Base-by-base conservation (phyloP, 2,113 vertebrate species). In the Chionodraco myersi region DNA sequence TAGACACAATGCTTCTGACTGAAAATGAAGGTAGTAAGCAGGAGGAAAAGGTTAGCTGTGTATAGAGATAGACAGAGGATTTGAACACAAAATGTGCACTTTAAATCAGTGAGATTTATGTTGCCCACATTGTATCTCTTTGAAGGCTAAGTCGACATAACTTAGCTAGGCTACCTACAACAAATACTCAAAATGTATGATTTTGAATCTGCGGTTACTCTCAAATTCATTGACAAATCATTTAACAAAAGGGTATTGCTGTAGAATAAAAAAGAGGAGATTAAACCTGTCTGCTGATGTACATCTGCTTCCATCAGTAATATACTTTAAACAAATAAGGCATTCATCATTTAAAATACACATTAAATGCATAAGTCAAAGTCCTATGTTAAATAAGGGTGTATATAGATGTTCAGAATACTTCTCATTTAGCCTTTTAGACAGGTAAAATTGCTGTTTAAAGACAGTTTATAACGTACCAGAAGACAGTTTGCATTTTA, bases 11-110 rank as follows among this genome's bases (percentile, higher is more conserved):
- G 82, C 89, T 97, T 77, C 95, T 97, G 71, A 96, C 95, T 1
- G 96, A 98, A 86, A 96, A 96, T 0, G 96, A 97, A 72, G 92
- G 86, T 3, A 86, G 93, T 48, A 98, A 96, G 90, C 95, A 92
- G 45, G 96, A 96, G 76, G 96, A 98, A 87, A 95, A 96, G 88
- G 94, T 97, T 76, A 99, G 95, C 90, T 95, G 96, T 0, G 94
- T 98, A 76, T 98, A 97, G 88, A 13, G 5, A 54, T 4, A 26
- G 21, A 11, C 1, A 60, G 69, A 47, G 44, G 4, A 41, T 52
- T 41, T 18, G 0, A 52, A 70, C 44, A 34, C 41, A 48, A 6
- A 47, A 48, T 30, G 10, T 74, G 8, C 15, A 54, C 11, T 51
- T 73, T 1, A 78, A 51, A 14, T 47, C 59, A 34, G 51, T 85